Percentiles rank a stretch among this genome's conserved stretches.
Conservation (phyloP, 2,797 vertebrate species). For the Pseudotriccus pelzelni region DNA sequence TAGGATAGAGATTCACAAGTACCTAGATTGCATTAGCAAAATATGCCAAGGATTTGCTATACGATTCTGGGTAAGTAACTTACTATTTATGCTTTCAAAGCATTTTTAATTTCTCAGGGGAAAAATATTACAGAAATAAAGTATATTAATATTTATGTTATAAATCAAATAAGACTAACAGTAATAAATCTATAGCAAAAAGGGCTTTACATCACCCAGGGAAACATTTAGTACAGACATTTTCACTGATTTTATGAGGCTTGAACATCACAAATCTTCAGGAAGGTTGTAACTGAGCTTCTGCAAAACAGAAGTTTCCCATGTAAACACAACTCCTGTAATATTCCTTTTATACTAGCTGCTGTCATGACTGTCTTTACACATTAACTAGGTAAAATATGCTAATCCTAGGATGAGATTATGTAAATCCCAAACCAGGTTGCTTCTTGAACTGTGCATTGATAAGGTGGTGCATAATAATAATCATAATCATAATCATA, state of each 20-base stretch:
- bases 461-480: fast-evolving
- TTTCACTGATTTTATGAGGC: not conserved
- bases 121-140: not conserved
- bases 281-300: not conserved
- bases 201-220: not conserved
- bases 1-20: not conserved
- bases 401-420: not conserved
- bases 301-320: not conserved
- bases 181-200: not conserved
- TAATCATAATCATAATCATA: no score
- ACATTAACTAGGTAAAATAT: not conserved
- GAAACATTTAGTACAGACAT: not conserved
- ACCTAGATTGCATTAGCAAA: not conserved
- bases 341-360: not conserved
- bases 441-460: not conserved
- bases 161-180: not conserved
- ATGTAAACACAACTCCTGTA: not conserved
- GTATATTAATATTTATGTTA: not conserved
- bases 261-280: slow-evolving; percentile 18
- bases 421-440: not conserved
- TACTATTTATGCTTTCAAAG: not conserved
- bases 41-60: not conserved
- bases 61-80: not conserved
- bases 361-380: not conserved
- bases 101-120: not conserved